Conservation (phyloP, 2,797 vertebrate genomes). For the Lithobates sylvaticus region DNA sequence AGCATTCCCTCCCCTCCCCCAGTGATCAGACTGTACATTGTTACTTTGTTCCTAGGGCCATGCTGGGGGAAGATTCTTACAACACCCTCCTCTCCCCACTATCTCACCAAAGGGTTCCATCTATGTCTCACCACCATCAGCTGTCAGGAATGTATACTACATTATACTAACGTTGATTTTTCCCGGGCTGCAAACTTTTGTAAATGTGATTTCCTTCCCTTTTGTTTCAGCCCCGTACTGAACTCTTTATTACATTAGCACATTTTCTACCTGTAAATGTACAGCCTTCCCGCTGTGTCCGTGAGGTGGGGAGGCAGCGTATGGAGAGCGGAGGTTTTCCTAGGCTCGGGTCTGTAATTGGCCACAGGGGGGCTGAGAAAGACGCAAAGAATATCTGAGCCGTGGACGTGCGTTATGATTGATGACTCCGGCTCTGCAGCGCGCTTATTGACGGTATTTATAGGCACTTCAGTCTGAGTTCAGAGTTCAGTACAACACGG, state of each 20-base stretch:
- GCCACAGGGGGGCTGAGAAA: not conserved
- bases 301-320: not conserved
- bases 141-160: too few relatives aligned
- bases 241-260: not conserved
- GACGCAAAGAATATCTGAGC: not conserved
- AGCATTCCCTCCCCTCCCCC: too few relatives aligned
- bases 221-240: too few relatives aligned
- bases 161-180: too few relatives aligned
- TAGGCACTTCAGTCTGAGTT: not conserved
- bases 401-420: not conserved
- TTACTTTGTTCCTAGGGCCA: too few relatives aligned
- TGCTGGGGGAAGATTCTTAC: too few relatives aligned
- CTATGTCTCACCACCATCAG: too few relatives aligned
- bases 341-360: conserved; percentile 1
- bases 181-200: too few relatives aligned
- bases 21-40: too few relatives aligned
- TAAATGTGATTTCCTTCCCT: too few relatives aligned
- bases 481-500: not conserved
- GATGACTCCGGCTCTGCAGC: not conserved
- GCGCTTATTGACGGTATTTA: not conserved
- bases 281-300: not conserved
- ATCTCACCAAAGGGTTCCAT: too few relatives aligned
- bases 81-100: too few relatives aligned
- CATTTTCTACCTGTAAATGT: not conserved
- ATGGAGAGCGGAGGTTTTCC: not conserved